Conservation (phyloP, 2,113 vertebrate genomes). For the Anthoscopus minutus region DNA sequence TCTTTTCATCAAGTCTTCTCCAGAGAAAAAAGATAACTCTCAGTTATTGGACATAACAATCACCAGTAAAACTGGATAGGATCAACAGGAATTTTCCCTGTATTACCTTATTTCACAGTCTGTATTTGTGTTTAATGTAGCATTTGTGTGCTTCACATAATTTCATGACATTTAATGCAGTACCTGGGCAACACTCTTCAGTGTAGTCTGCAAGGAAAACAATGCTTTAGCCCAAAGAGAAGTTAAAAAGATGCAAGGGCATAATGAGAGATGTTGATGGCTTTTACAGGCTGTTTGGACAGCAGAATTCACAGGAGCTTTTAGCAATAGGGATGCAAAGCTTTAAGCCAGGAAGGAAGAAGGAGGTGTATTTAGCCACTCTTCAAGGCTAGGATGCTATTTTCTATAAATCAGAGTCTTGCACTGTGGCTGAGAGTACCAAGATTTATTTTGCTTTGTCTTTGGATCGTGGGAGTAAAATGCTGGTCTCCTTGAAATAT, state of each 20-base stretch:
- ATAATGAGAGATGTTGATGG: background rate
- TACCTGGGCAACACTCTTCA: background rate
- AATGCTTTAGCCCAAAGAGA: background rate
- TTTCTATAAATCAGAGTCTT: background rate
- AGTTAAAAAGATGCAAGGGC: background rate
- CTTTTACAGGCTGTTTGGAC: background rate
- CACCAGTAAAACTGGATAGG: background rate
- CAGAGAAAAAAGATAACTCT: background rate
- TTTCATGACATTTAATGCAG: background rate
- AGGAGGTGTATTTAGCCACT: background rate
- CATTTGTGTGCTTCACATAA: background rate
- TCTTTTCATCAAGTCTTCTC: background rate
- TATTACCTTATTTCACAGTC: background rate
- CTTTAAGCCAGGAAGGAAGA: background rate
- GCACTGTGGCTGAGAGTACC: background rate
- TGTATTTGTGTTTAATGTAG: background rate
- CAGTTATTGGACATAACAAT: background rate
- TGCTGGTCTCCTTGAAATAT: background rate
- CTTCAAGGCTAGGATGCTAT: background rate
- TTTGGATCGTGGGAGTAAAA: constrained; percentile 8
- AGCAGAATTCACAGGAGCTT: background rate
- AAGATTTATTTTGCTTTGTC: constrained; percentile 11
- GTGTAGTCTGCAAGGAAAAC: background rate
- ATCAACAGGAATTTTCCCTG: background rate
- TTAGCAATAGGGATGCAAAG: background rate